Base-by-base conservation (phyloP, 1,140 invertebrate genomes). In the Brachionus rubens region DNA sequence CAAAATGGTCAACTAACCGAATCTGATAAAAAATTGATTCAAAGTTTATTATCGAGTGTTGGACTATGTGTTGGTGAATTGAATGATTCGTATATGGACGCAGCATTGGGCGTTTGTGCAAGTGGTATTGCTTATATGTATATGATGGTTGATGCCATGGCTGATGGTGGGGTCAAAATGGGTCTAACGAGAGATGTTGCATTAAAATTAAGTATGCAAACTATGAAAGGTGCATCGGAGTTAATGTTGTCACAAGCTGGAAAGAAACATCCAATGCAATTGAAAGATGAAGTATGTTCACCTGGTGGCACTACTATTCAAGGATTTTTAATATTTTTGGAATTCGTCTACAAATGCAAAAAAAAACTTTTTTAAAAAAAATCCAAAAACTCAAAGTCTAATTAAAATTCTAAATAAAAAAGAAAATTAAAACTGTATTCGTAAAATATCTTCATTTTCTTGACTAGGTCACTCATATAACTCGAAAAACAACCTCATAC, bases 41-140 rank as follows among this genome's bases (percentile, higher is more conserved):
- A 50, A 28, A 67, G 24, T 24, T 10, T 76, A 24, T 16, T 76
- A 0, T 47, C 41, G 14, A 52, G 47, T 5, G 26, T 76, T 62
- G 75, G 75, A 24, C 21, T 30, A 28, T 76, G 54, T 16, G 33
- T 62, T 28, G 75, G 75, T 33, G 88, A 92, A 81, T 90, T 96
- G 3, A 86, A 90, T 1, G 96, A 99, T 83, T 88, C 88, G 65
- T 85, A 91, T 68, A 88, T 99, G 79, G 94, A 98, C 85, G 90
- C 92, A 1, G 89, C 96, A 0, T 97, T 94, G 0, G 96, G 92
- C 0, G 83, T 99, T 0, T 94, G 92, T 82, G 93, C 93, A 10
- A 94, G 93, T 79, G 96, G 96, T 43, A 95, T 95, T 0, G 96
- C 95, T 80, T 99, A 97, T 87, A 88, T 92, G 81, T 77, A 65